Percentiles rank a stretch among this genome's conserved stretches.
phyloP scores from a whole-genome alignment of 1,140 invertebrate species.

The Neomicropteryx cornuta region DNA sequence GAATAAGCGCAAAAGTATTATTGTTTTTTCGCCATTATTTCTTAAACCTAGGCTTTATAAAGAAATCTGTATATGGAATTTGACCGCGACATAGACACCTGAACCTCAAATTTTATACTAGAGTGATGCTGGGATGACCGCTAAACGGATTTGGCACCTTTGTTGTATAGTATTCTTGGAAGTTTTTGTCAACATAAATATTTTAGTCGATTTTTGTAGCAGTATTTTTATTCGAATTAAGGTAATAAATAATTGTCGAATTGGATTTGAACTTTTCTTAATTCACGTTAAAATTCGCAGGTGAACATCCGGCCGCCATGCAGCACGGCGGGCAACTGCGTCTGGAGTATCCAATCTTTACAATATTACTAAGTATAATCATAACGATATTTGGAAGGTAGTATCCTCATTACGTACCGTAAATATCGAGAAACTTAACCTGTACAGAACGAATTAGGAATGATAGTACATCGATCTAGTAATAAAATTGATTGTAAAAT shows the following conservation, averaged over 20 bases:
- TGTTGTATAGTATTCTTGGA: neutral
- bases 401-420: constrained; percentile 5
- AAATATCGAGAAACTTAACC: too few relatives aligned
- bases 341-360: constrained; percentile 7
- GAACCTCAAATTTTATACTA: too few relatives aligned
- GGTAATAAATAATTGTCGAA: neutral
- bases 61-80: too few relatives aligned
- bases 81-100: too few relatives aligned
- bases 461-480: too few relatives aligned
- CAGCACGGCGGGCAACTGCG: constrained; percentile 10
- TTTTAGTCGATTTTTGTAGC: neutral
- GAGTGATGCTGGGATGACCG: neutral
- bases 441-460: too few relatives aligned
- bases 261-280: neutral
- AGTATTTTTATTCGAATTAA: constrained; percentile 1
- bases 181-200: neutral
- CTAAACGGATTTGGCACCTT: neutral
- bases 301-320: constrained; percentile 28
- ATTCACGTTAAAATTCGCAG: too few relatives aligned
- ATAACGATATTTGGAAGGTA: constrained; percentile 9
- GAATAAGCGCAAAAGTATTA: too few relatives aligned
- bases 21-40: too few relatives aligned
- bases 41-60: too few relatives aligned
- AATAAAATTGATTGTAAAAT: too few relatives aligned
- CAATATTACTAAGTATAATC: constrained; percentile 9